Evolutionary conservation across 2,888 invertebrate genomes (phyloP).

Genomic region (Melanargia galathea): DNA sequence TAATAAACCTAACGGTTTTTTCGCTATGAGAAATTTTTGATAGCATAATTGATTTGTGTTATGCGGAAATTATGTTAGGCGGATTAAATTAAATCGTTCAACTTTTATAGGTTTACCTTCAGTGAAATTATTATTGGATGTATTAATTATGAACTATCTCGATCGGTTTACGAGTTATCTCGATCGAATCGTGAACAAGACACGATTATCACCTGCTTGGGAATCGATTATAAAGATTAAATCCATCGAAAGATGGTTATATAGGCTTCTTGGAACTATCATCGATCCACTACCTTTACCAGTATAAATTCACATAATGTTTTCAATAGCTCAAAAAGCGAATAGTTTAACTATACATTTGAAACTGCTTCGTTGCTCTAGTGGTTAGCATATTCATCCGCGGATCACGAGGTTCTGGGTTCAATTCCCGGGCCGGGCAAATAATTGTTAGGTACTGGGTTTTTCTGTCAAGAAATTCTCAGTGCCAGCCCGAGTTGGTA

Average conservation of each 20-base stretch:
- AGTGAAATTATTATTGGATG: too few relatives aligned
- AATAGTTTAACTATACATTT: too few relatives aligned
- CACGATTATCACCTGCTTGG: slow-evolving; percentile 57
- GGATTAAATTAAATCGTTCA: slow-evolving; percentile 14
- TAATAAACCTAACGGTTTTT: slow-evolving; percentile 1
- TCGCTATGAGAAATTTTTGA: slow-evolving; percentile 14
- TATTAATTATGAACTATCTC: too few relatives aligned
- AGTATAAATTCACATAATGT: too few relatives aligned
- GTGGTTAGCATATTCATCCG: too few relatives aligned
- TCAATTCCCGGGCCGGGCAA: too few relatives aligned
- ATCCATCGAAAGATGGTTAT: background rate
- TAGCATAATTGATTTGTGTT: slow-evolving; percentile 10
- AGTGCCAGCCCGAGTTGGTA: too few relatives aligned
- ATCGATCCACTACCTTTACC: background rate
- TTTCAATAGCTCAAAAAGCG: too few relatives aligned
- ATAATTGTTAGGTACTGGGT: too few relatives aligned
- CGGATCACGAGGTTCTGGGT: too few relatives aligned
- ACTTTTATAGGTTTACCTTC: slow-evolving; percentile 10
- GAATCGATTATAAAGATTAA: slow-evolving; percentile 41
- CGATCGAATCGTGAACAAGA: slow-evolving; percentile 16
- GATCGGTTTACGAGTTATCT: slow-evolving; percentile 21
- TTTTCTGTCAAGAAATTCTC: too few relatives aligned
- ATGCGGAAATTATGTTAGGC: slow-evolving; percentile 4
- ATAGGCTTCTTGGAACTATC: background rate
- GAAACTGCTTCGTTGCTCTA: too few relatives aligned